A percentile compares a stretch with the other conserved stretches of the same genome.
Evolutionary conservation across 2,113 vertebrate species (phyloP).

Genomic region (Cavia aperea): DNA sequence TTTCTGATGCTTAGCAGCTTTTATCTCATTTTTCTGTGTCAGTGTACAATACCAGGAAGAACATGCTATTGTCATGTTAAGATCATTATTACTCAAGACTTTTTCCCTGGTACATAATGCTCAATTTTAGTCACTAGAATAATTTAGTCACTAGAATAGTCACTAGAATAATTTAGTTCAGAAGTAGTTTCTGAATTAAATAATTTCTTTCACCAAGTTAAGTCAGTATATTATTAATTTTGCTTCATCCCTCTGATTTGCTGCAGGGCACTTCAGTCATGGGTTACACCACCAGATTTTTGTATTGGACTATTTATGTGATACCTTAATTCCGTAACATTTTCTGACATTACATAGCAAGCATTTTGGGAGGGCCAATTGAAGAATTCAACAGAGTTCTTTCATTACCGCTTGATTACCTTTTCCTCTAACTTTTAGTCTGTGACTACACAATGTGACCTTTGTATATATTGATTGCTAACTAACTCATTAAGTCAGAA

Average conservation of each 20-base stretch:
- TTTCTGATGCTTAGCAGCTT: neutral
- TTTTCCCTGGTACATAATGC: neutral
- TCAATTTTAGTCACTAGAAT: neutral
- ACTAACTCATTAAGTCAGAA: constrained; percentile 11
- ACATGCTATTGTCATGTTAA: neutral
- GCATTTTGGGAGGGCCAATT: neutral
- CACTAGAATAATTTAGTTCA: neutral
- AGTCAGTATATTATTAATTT: neutral
- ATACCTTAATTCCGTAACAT: neutral
- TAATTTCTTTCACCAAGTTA: constrained; percentile 20
- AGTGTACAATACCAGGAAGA: neutral
- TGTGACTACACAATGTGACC: neutral
- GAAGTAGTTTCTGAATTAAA: neutral
- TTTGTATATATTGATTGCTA: neutral
- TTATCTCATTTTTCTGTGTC: neutral
- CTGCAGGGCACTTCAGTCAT: neutral
- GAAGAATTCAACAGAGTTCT: neutral
- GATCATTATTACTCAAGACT: neutral
- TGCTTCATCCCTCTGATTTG: neutral
- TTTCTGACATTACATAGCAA: neutral
- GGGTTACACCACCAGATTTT: neutral
- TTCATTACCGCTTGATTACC: neutral
- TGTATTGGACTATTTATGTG: neutral
- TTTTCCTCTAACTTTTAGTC: constrained; percentile 19
- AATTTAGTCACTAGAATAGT: neutral